Evolutionary conservation across 2,113 vertebrate species (phyloP).

Genomic region (Mystacornis crossleyi): DNA sequence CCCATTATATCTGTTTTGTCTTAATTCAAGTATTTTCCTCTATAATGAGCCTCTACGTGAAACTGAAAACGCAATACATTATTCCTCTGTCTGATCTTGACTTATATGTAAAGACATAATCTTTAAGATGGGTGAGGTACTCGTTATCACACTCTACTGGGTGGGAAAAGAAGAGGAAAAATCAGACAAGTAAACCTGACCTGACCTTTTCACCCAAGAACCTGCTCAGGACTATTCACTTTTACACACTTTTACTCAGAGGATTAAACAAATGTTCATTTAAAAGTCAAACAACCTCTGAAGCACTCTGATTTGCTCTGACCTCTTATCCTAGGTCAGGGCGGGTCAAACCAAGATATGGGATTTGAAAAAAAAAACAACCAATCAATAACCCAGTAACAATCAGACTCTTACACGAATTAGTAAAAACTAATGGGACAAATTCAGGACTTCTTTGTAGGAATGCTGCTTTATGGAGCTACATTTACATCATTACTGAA

Average conservation of each 20-base stretch:
- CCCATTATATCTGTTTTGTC: neutral
- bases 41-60: neutral
- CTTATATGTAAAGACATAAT: neutral
- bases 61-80: neutral
- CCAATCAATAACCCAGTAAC: neutral
- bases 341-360: slow-evolving; percentile 36
- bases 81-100: neutral
- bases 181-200: slow-evolving; percentile 9
- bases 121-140: neutral
- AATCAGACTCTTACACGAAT: neutral
- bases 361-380: neutral
- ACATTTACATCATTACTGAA: neutral
- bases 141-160: neutral
- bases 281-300: slow-evolving; percentile 47
- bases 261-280: slow-evolving; percentile 50
- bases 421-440: neutral
- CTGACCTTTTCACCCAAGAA: slow-evolving; percentile 48
- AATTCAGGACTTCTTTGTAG: neutral
- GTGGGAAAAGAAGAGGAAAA: slow-evolving; percentile 1
- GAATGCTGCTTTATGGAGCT: neutral
- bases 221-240: slow-evolving; percentile 25
- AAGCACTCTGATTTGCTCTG: neutral
- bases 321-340: slow-evolving; percentile 24
- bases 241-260: slow-evolving; percentile 62
- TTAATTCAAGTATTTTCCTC: neutral